Percentiles rank a stretch among this genome's conserved stretches.
phyloP scores from a whole-genome alignment of 2,113 vertebrate genomes.

The Meriones unguiculatus region DNA sequence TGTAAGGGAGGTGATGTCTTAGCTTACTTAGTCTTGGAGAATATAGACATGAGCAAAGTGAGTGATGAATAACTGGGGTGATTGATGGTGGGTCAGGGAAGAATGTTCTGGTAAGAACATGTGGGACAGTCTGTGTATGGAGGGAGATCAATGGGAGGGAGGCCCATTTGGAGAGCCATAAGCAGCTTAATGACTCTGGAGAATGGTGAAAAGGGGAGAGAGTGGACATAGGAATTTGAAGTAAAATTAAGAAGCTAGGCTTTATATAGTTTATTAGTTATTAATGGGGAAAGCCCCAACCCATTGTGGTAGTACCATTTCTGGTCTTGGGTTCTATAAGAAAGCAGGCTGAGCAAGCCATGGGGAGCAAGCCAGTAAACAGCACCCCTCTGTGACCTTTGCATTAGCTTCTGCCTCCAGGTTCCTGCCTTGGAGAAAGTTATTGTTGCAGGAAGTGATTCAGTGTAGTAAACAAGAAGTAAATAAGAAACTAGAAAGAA shows the following conservation, averaged over 20 bases:
- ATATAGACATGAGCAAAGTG: background rate
- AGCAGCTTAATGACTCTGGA: background rate
- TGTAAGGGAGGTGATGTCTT: background rate
- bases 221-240: background rate
- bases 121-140: background rate
- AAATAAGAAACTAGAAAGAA: background rate
- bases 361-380: too few species aligned
- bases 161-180: background rate
- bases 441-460: background rate
- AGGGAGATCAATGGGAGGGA: background rate
- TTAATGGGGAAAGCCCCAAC: too few species aligned
- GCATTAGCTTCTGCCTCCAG: too few species aligned
- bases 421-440: too few species aligned
- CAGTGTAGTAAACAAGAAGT: background rate
- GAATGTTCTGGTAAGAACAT: background rate
- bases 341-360: too few species aligned
- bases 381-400: too few species aligned
- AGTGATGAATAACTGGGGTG: background rate
- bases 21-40: conserved; percentile 7
- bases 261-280: background rate
- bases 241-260: background rate
- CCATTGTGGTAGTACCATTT: too few species aligned
- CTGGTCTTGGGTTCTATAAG: too few species aligned
- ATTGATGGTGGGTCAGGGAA: background rate
- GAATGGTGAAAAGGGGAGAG: too few species aligned